A percentile compares a stretch with the other conserved stretches of the same genome.
Evolutionary conservation across 2,113 vertebrate genomes (phyloP).

Genomic region (Halichoerus grypus): DNA sequence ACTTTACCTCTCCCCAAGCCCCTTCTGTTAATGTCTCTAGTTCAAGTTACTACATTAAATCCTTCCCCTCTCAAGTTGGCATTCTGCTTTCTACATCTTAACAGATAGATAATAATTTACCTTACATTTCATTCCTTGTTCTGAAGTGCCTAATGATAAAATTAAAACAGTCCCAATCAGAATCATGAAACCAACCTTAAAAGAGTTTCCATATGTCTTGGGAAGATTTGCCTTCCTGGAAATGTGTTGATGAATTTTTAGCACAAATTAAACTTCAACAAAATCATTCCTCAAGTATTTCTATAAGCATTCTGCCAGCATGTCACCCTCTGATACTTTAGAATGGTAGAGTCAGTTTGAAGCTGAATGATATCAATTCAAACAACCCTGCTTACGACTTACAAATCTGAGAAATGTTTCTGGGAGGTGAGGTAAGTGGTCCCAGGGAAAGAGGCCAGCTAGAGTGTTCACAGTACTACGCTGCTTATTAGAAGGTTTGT

Average conservation of each 20-base stretch:
- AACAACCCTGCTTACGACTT: background rate
- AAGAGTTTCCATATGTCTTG: conserved; percentile 85
- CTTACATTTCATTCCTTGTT: conserved; percentile 66
- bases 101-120: conserved; percentile 65
- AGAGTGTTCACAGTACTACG: rapidly evolving
- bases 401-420: background rate
- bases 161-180: conserved; percentile 73
- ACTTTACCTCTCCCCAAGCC: conserved; percentile 20
- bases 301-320: conserved; percentile 70
- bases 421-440: background rate
- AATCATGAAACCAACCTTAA: conserved; percentile 82
- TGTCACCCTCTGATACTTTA: conserved; percentile 48
- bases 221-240: conserved; percentile 78
- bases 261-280: conserved; percentile 80
- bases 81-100: conserved; percentile 16
- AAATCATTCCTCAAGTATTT: conserved; percentile 74
- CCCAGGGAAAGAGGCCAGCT: background rate
- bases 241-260: conserved; percentile 78
- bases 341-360: background rate
- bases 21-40: conserved; percentile 3
- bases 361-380: background rate
- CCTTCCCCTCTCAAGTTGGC: background rate
- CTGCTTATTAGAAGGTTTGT: background rate
- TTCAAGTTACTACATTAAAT: conserved; percentile 15
- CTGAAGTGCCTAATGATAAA: conserved; percentile 73